Base-by-base conservation (phyloP, 1,140 invertebrate species). In the Hylaeus volcanicus region DNA sequence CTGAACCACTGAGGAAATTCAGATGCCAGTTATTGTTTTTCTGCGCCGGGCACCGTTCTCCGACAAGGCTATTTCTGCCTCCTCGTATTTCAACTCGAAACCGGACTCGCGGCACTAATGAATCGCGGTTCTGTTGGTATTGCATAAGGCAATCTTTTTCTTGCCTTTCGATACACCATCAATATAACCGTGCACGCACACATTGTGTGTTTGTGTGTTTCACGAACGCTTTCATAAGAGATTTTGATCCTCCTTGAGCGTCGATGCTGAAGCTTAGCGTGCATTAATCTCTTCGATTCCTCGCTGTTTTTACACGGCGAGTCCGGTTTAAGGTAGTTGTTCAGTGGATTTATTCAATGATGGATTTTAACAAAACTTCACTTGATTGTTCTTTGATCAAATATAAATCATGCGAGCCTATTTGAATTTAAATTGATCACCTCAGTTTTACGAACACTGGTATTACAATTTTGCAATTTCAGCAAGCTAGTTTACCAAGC, bases 81-180 rank as follows among this genome's bases (percentile, higher is more conserved):
- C 37, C 79, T 81, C 73, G 45, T 76, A 61, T 81, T 81, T 81
- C 79, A 75, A 58, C 79, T 55, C 73, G 79, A 81, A 81, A 81
- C 79, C 79, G 79, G 79, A 81, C 79, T 81, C 72, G 64, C 51
- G 55, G 55, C 65, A 81, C 55, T 73, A 75, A 81, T 76, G 79
- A 81, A 81, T 81, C 79, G 79, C 37, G 55, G 79, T 69, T 81
- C 64, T 76, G 72, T 69, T 41, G 51, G 11, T 76, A 69, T 81
- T 81, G 79, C 73, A 76, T 75, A 75, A 75, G 55, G 8, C 73
- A 14, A 37, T 45, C 55, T 69, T 75, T 74, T 74, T 48, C 51
- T 79, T 58, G 43, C 60, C 51, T 74, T 55, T 64, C 51, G 61
- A 48, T 56, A 58, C 70, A n/a, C 56, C 48, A 71, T 71, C 61